Base-by-base conservation (phyloP, 53 echinoderm and acorn worm species). In the Hippasteria phrygiana region DNA sequence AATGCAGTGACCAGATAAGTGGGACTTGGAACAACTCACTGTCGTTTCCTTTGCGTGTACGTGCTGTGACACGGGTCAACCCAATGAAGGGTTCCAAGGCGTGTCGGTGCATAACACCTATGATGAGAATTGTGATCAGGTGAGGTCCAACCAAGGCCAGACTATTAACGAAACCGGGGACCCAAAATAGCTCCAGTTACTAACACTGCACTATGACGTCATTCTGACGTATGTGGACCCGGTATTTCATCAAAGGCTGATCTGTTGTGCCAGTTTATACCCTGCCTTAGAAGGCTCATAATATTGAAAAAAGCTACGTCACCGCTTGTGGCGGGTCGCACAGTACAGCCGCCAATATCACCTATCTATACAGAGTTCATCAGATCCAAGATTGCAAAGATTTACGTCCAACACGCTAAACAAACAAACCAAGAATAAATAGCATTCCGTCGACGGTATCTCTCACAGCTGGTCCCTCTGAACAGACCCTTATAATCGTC, bases 291-390 rank as follows among this genome's bases (percentile, higher is more conserved):
- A n/a, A n/a, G n/a, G n/a, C n/a, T n/a, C n/a, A n/a, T n/a, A n/a
- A n/a, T n/a, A n/a, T n/a, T n/a, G n/a, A n/a, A n/a, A n/a, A n/a
- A n/a, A n/a, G n/a, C n/a, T n/a, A n/a, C n/a, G 4, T 54, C 54
- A 54, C 17, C 54, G 2, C 10, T 55, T 8, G 65, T 67, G 17
- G 34, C 37, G 27, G 69, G 69, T 67, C 69, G 17, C 33, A 35
- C 69, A 67, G 34, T 67, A 35, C 69, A 67, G 16, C 5, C 10
- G 69, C 69, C 33, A 67, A 67, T 67, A 67, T 33, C 69, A 31
- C 22, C 10, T 11, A 8, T 22, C 5, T 2, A 8, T 13, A 13
- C 7, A 35, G 69, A 8, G n/a, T n/a, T n/a, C n/a, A n/a, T 17
- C 13, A 67, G 35, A 2, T 11, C 69, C 12, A 33, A 67, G 27